Percentiles rank a stretch among this genome's conserved stretches.
Evolutionary conservation across 2,888 invertebrate species (phyloP).

Genomic region (Cheilosia scutellata): DNA sequence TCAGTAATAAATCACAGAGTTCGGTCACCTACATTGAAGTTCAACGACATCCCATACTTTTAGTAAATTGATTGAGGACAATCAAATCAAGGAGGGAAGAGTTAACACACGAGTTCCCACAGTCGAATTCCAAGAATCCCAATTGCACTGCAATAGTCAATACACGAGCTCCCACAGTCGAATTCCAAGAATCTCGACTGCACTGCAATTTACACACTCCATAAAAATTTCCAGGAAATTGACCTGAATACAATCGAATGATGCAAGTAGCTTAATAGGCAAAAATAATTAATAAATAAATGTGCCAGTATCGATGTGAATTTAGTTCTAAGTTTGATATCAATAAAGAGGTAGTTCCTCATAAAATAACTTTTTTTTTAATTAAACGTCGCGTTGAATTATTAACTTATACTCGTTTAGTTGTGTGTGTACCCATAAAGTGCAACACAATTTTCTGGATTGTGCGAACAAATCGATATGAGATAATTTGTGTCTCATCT

Average conservation of each 20-base stretch:
- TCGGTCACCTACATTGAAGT: neutral
- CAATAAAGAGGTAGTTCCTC: constrained; percentile 1
- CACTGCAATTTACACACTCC: constrained; percentile 4
- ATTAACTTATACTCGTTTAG: too few relatives aligned
- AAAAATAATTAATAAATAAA: constrained; percentile 13
- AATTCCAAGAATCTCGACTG: constrained; percentile 3
- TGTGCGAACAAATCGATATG: too few relatives aligned
- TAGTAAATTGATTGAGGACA: constrained; percentile 2
- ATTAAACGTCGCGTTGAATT: neutral
- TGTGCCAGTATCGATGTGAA: neutral
- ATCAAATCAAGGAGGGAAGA: constrained; percentile 24
- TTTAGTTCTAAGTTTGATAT: neutral
- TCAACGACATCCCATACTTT: constrained; percentile 19
- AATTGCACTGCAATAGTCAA: neutral
- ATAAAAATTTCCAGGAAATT: neutral
- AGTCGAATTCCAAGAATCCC: constrained; percentile 1
- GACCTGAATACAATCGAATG: neutral
- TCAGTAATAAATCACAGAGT: constrained; percentile 1
- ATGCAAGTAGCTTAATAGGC: constrained; percentile 11
- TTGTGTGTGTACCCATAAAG: too few relatives aligned
- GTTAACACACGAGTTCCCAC: constrained; percentile 7
- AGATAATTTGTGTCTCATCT: too few relatives aligned
- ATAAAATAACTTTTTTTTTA: neutral
- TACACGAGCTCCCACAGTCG: neutral
- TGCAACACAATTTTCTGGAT: too few relatives aligned